Conservation (phyloP, 2,888 invertebrate genomes). For the Dicyrtomina minuta region DNA sequence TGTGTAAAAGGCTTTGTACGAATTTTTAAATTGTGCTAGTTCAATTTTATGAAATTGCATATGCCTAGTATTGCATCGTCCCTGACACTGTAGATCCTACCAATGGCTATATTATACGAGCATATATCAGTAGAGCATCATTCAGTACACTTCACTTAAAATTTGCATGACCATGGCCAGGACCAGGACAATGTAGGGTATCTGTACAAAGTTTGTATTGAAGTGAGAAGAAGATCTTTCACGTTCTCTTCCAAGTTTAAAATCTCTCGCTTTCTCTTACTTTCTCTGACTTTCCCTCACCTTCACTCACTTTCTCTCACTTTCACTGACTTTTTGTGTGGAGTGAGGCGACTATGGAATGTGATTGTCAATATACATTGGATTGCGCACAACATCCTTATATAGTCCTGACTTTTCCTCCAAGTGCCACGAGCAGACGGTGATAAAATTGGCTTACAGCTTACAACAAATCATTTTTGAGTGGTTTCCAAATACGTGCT, state of each 20-base stretch:
- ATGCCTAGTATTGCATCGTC: no score
- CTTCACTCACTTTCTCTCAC: background rate
- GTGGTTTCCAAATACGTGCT: slow-evolving; percentile 25
- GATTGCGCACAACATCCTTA: background rate
- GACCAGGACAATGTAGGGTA: no score
- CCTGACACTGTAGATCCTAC: no score
- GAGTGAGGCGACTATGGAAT: slow-evolving; percentile 3
- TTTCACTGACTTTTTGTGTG: background rate
- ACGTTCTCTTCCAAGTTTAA: no score
- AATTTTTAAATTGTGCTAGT: no score
- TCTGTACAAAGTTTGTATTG: no score
- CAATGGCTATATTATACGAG: no score
- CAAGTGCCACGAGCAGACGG: slow-evolving; percentile 24
- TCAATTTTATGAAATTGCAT: no score
- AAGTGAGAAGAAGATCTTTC: no score
- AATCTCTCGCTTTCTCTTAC: no score
- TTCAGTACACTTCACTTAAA: background rate
- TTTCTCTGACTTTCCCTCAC: background rate
- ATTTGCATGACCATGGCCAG: background rate
- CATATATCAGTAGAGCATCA: no score
- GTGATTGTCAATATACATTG: slow-evolving; percentile 29
- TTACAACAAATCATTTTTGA: slow-evolving; percentile 29
- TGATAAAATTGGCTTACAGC: slow-evolving; percentile 27
- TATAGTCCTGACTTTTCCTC: background rate
- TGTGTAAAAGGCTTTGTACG: no score